Evolutionary conservation across 2,113 vertebrate genomes (phyloP), one percentile per base, ranked within the genome.

Genomic region (Electrona antarctica): DNA sequence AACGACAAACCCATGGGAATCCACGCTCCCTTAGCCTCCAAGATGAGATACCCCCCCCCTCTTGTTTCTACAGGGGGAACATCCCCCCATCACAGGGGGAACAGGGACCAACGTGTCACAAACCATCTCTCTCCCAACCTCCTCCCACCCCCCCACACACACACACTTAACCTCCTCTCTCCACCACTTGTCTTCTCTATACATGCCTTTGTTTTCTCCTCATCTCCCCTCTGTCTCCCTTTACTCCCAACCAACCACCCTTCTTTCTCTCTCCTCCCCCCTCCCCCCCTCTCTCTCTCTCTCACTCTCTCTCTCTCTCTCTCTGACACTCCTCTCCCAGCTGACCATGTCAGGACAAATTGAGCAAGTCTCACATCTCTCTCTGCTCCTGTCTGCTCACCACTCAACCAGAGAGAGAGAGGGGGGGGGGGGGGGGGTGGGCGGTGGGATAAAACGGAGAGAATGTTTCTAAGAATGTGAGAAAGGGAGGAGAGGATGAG

Each of bases 221-320:
- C 64, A 60, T 46, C 68, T 62, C 45, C 59, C 58, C 62, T 63
- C 58, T 8, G 3, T 76, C 59, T 33, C 33, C 56, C 54, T 55
- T 75, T 66, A 73, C 57, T 47, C 66, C 68, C 29, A 33, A 33
- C 29, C 29, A 33, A 2, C 50, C 50, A 8, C 68, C 62, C 64
- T 62, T 52, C 64, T 67, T 41, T 78, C 64, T 73, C 54, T 57
- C 45, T 55, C 8, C 50, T 6, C 93, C 93, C 76, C 64, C 64
- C 51, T 64, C 67, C 28, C 88, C 93, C 92, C 89, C 80, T 89
- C 92, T 90, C 90, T 95, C 94, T 94, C 93, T 95, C 95, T 94
- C 95, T 93, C 95, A 93, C 91, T 92, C 90, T 91, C 91, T 90
- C 88, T 92, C 82, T 93, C 93, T 93, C 91, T 92, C 79, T 88